Base-by-base conservation (phyloP, 1,140 invertebrate genomes). In the Meloidogyne floridensis region DNA sequence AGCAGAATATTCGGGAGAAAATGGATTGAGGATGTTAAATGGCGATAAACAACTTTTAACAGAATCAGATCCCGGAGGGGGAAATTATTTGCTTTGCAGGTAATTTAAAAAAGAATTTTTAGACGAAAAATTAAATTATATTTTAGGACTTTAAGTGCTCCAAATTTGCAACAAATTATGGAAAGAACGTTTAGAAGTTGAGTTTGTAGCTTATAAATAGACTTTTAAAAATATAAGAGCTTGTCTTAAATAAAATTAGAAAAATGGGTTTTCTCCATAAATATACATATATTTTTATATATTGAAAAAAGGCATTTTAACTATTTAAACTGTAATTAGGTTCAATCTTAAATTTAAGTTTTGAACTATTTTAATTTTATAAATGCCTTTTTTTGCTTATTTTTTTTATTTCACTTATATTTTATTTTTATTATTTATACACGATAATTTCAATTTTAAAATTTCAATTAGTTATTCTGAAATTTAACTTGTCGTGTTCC, bases 1-100 rank as follows among this genome's bases (percentile, higher is more conserved):
- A 73, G 15, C 15, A n/a, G 51, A 73, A 73, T 47, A 73, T 73
- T 47, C 3, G 7, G 42, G 51, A 18, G n/a, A 42, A 73, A 73
- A 73, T 73, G 59, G 59, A 7, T 73, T 42, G 18, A 73, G 51
- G n/a, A 47, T 73, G 42, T 42, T 73, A 42, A 73, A 72, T 72
- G 11, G 32, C 6, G 51, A 73, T 53, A 53, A 13, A 53, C 42
- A 42, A 73, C 51, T 42, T 73, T 73, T 73, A 73, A 43, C 72
- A 47, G 51, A 73, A 73, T 73, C 51, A 42, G 42, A 53, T 42
- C 72, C 51, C 7, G 59, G 59, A 7, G 59, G 59, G n/a, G 59
- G 51, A 73, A 73, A 73, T 53, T 47, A 47, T 73, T 73, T 73
- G 9, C 51, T 73, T 73, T 73, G 4, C 13, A 73, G 42, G 42